Conservation (phyloP, 2,113 vertebrate species). For the Cervus canadensis region DNA sequence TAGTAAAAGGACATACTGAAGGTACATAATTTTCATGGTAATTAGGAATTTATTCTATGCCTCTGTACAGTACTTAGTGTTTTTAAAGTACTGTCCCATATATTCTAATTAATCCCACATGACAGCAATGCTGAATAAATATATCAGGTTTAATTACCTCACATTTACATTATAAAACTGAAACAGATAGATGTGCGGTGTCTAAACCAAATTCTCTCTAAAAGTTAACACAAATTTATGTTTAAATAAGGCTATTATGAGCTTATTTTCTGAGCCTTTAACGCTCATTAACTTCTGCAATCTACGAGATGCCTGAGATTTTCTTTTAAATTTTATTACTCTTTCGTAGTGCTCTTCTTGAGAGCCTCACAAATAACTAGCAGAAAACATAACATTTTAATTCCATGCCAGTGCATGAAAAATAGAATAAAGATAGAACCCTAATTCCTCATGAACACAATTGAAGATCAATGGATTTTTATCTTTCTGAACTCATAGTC, state of each 20-base stretch:
- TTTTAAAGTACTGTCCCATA: neutral
- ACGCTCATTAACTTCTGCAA: neutral
- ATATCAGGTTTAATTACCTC: neutral
- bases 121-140: neutral
- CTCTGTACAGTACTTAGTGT: neutral
- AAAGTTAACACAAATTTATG: neutral
- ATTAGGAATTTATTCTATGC: neutral
- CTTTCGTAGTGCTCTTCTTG: conserved; percentile 9
- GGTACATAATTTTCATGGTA: neutral
- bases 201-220: neutral
- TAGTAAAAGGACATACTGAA: neutral
- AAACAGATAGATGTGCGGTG: neutral
- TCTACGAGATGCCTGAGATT: neutral
- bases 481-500: neutral
- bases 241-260: neutral
- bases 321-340: neutral
- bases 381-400: conserved; percentile 33
- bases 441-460: neutral
- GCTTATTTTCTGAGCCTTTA: neutral
- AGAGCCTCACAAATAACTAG: neutral
- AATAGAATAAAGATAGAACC: neutral
- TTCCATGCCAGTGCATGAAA: neutral
- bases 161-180: neutral
- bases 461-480: neutral
- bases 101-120: neutral